A percentile compares a stretch with the other conserved stretches of the same genome.
These are phyloP conservation scores for Lepas anatifera DNA, from an alignment of 2,888 invertebrate genomes.

Conservation along the genomic window DNA sequence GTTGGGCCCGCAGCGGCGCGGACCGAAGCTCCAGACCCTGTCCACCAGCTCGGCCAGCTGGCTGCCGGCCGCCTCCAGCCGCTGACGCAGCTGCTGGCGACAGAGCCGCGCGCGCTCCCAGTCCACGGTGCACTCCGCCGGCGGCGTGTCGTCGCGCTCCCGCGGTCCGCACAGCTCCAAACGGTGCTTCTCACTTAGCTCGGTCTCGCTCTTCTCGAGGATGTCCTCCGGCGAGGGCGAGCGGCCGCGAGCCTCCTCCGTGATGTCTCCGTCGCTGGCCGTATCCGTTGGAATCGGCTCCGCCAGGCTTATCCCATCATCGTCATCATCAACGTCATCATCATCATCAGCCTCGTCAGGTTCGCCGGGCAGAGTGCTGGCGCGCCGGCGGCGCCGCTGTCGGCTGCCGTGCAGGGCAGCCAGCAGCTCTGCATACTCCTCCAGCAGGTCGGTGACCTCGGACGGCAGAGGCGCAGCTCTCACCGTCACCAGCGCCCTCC, in stretches of 20 bases:
- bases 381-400: neutral
- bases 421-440: conserved; percentile 55
- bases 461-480: conserved; percentile 64
- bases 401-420: conserved; percentile 42
- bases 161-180: neutral
- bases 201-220: conserved; percentile 4
- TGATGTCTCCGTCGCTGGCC: no score
- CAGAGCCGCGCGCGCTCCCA: neutral
- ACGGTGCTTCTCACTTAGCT: neutral
- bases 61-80: neutral
- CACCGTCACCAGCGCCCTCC: conserved; percentile 51
- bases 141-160: neutral
- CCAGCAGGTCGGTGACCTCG: conserved; percentile 54
- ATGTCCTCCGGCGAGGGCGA: neutral
- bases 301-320: no score
- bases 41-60: neutral
- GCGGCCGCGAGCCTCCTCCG: no score
- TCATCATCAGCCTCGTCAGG: no score
- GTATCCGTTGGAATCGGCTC: no score
- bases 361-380: no score
- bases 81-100: neutral
- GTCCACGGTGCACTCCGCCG: neutral
- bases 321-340: no score
- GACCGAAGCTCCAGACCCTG: conserved; percentile 81
- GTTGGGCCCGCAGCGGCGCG: conserved; percentile 77